Percentiles rank a stretch among this genome's conserved stretches.
These are phyloP conservation scores for Merodon equestris DNA, from an alignment of 2,888 invertebrate species.

Conservation along the genomic window DNA sequence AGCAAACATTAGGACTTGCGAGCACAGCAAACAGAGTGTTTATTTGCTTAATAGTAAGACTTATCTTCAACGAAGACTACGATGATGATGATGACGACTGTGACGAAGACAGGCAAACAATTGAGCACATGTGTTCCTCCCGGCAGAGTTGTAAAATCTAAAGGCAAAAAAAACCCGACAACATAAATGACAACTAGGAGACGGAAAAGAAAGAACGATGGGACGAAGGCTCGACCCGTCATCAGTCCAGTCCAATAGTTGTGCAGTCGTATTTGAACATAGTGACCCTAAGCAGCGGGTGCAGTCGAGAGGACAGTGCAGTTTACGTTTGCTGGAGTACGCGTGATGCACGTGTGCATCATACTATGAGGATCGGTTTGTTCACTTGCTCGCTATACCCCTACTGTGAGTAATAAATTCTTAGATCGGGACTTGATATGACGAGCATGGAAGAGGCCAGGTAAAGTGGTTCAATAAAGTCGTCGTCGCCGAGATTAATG, in stretches of 20 bases:
- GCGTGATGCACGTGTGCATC: constrained; percentile 26
- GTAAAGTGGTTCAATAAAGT: too few relatives aligned
- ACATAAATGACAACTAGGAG: constrained; percentile 6
- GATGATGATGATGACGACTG: neutral
- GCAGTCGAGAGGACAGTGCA: constrained; percentile 38
- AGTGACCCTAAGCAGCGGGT: constrained; percentile 56
- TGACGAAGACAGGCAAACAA: constrained; percentile 56
- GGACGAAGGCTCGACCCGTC: constrained; percentile 32
- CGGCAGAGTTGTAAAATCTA: constrained; percentile 53
- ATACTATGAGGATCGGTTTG: constrained; percentile 3
- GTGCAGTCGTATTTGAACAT: constrained; percentile 19
- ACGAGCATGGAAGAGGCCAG: too few relatives aligned
- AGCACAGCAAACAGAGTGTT: constrained; percentile 30
- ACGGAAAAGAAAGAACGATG: constrained; percentile 13
- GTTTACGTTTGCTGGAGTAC: constrained; percentile 3
- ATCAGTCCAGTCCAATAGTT: constrained; percentile 29
- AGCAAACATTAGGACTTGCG: constrained; percentile 29
- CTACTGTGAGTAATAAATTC: too few relatives aligned
- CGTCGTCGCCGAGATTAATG: too few relatives aligned
- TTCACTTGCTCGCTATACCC: neutral
- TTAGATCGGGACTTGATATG: too few relatives aligned
- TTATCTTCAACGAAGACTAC: constrained; percentile 35
- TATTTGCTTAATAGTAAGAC: constrained; percentile 61
- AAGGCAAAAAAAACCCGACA: constrained; percentile 30
- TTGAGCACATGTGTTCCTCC: constrained; percentile 61